Percentiles rank a stretch among this genome's conserved stretches.
phyloP scores from a whole-genome alignment of 2,888 invertebrate species.

The Acanthosepion esculentum region DNA sequence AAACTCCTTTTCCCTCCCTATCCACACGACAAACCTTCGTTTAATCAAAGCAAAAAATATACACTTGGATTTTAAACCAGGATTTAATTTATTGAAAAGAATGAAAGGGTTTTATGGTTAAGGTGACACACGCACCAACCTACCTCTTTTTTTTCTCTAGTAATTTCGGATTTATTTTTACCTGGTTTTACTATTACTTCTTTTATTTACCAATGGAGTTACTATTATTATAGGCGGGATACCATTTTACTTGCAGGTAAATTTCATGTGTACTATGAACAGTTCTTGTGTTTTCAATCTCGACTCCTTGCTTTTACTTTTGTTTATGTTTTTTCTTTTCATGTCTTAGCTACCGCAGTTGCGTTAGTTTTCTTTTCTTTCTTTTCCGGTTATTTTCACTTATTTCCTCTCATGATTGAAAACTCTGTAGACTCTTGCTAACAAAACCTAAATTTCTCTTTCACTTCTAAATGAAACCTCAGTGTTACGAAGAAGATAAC shows the following conservation, averaged over 20 bases:
- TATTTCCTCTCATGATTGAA: too few relatives aligned
- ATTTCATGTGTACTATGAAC: neutral
- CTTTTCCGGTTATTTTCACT: too few relatives aligned
- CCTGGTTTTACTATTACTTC: neutral
- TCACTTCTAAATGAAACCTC: too few relatives aligned
- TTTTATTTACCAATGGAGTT: slow-evolving; percentile 25
- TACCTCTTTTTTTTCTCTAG: neutral
- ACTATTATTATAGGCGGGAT: neutral
- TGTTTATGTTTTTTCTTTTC: neutral
- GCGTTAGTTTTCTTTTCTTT: too few relatives aligned
- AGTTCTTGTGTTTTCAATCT: neutral
- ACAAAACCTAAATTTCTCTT: too few relatives aligned
- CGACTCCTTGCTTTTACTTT: neutral
- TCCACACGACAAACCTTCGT: neutral
- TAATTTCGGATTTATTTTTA: slow-evolving; percentile 2
- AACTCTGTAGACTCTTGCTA: too few relatives aligned
- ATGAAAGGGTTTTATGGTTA: too few relatives aligned
- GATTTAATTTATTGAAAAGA: too few relatives aligned
- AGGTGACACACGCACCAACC: neutral
- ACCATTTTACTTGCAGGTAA: slow-evolving; percentile 6
- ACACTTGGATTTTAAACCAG: too few relatives aligned
- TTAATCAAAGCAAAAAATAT: neutral
- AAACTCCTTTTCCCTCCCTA: neutral
- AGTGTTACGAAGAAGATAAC: too few relatives aligned
- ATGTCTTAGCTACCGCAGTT: too few relatives aligned